Evolutionary conservation across 1,140 invertebrate species (phyloP).

Genomic region (Drosophila trapezifrons): DNA sequence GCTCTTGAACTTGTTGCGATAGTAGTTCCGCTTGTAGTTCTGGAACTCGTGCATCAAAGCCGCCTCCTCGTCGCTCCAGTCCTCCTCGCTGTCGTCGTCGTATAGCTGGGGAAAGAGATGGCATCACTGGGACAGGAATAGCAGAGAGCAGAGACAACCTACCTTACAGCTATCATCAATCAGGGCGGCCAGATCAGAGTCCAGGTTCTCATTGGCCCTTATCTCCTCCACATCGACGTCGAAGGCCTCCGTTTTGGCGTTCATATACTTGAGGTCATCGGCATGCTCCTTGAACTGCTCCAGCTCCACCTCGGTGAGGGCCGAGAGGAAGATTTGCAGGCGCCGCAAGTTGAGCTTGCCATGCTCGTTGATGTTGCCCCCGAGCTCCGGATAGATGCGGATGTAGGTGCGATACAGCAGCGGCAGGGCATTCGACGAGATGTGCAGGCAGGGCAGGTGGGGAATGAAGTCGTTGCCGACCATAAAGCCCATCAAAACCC

Average conservation of each 20-base stretch:
- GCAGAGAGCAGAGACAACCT: neutral
- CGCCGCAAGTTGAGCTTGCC: constrained; percentile 93
- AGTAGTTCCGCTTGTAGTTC: constrained; percentile 95
- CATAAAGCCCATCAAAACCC: constrained; percentile 97
- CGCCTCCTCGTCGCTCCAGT: constrained; percentile 85
- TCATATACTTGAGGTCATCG: constrained; percentile 94
- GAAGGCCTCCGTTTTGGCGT: constrained; percentile 87
- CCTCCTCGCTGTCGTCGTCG: constrained; percentile 83
- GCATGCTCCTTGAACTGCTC: constrained; percentile 93
- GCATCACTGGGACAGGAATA: neutral
- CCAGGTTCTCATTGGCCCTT: constrained; percentile 60
- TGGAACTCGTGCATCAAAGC: constrained; percentile 88
- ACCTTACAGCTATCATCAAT: constrained; percentile 72
- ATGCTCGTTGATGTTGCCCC: constrained; percentile 96
- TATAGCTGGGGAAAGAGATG: constrained; percentile 36
- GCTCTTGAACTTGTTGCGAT: constrained; percentile 94
- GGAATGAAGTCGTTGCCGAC: constrained; percentile 99
- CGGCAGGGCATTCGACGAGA: constrained; percentile 94
- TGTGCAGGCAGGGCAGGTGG: constrained; percentile 96
- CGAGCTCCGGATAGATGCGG: constrained; percentile 92
- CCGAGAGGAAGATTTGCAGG: constrained; percentile 94
- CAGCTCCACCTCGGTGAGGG: constrained; percentile 91
- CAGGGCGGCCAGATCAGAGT: constrained; percentile 73
- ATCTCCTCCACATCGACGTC: constrained; percentile 68
- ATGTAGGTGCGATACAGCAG: constrained; percentile 95